phyloP scores from a whole-genome alignment of 2,113 vertebrate genomes.

The Onychostoma macrolepis region DNA sequence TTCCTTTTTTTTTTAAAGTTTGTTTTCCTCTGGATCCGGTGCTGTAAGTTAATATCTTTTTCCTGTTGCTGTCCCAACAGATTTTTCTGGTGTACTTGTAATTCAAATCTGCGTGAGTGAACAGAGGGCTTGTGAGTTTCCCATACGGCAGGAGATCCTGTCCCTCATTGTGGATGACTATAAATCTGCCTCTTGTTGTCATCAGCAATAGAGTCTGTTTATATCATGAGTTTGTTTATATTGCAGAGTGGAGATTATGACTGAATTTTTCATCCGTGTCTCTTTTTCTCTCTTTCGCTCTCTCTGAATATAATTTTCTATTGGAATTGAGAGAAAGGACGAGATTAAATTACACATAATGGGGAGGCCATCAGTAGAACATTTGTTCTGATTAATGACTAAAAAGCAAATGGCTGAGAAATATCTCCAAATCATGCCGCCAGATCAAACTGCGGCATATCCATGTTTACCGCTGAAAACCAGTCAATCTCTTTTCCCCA shows the following conservation, averaged over 20 bases:
- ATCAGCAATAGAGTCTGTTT: conserved; percentile 37
- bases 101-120: conserved; percentile 16
- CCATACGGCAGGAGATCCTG: background rate
- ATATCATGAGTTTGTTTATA: conserved; percentile 39
- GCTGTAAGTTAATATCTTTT: conserved; percentile 10
- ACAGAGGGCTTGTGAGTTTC: background rate
- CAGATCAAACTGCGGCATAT: background rate
- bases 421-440: conserved; percentile 4
- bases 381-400: conserved; percentile 54
- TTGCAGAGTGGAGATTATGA: conserved; percentile 21
- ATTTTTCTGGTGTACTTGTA: conserved; percentile 27
- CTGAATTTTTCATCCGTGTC: conserved; percentile 29
- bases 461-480: conserved; percentile 35
- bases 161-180: conserved; percentile 6
- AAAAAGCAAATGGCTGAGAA: conserved; percentile 45
- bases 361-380: conserved; percentile 47
- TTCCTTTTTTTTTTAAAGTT: background rate
- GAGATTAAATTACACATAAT: conserved; percentile 50
- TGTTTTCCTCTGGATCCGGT: background rate
- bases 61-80: conserved; percentile 23
- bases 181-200: conserved; percentile 36
- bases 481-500: conserved; percentile 39
- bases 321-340: conserved; percentile 41
- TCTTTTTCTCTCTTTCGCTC: background rate
- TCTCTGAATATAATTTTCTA: conserved; percentile 39